Percentiles rank a stretch among this genome's conserved stretches.
phyloP scores from a whole-genome alignment of 2,888 invertebrate genomes.

The Colostygia pectinataria region DNA sequence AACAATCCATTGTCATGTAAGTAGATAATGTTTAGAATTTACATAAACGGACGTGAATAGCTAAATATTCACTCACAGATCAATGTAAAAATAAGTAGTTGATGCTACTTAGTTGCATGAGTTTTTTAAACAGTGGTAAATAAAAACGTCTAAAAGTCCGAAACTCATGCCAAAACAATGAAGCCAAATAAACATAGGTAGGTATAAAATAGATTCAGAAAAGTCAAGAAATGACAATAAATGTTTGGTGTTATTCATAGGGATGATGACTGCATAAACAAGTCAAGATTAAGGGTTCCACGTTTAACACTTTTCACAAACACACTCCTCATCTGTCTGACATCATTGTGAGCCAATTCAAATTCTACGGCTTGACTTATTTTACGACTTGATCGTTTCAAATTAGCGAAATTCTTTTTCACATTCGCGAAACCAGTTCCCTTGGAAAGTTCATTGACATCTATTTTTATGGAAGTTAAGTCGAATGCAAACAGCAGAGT shows the following conservation, averaged over 20 bases:
- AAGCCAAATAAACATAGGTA: slow-evolving; percentile 5
- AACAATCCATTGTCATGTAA: no score
- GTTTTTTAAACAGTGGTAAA: neutral
- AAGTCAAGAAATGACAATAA: neutral
- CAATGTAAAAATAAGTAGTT: neutral
- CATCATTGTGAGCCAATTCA: neutral
- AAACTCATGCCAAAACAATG: slow-evolving; percentile 5
- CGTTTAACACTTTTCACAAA: slow-evolving; percentile 3
- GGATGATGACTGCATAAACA: no score
- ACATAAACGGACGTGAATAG: no score
- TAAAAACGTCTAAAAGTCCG: slow-evolving; percentile 1
- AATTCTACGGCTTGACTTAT: neutral
- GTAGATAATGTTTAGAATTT: no score
- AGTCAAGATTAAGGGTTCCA: neutral
- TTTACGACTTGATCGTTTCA: neutral
- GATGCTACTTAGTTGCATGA: neutral
- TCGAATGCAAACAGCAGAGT: neutral
- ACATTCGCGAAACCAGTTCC: slow-evolving; percentile 41
- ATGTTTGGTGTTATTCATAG: no score
- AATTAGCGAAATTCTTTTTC: slow-evolving; percentile 37
- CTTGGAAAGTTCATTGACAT: slow-evolving; percentile 42
- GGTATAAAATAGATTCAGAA: neutral
- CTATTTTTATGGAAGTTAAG: slow-evolving; percentile 1
- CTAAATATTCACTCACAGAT: no score
- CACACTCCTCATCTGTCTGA: neutral